A percentile compares a stretch with the other conserved stretches of the same genome.
Conservation (phyloP, 2,888 invertebrate species). For the Dicycla oo region DNA sequence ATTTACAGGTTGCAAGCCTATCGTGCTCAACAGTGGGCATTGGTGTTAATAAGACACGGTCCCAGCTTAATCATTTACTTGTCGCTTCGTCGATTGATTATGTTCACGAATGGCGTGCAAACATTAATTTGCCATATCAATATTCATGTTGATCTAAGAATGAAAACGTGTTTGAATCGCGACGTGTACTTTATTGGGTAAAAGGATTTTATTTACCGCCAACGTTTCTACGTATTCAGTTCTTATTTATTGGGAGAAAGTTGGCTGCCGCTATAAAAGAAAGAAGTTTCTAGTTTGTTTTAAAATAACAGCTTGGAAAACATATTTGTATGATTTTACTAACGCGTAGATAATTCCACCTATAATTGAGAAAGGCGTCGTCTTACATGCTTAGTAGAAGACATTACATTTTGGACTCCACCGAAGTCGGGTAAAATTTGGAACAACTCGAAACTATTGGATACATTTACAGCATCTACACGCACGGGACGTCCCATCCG, state of each 20-base stretch:
- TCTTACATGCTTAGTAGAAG: neutral
- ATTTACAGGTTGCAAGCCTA: conserved; percentile 6
- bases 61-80: conserved; percentile 8
- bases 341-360: neutral
- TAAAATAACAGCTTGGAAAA: neutral
- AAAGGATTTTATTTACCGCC: conserved; percentile 32
- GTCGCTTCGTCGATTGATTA: conserved; percentile 39
- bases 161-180: conserved; percentile 40
- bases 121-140: conserved; percentile 53
- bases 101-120: conserved; percentile 52
- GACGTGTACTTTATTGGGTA: conserved; percentile 26
- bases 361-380: neutral
- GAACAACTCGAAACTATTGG: neutral
- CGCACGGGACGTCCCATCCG: too few relatives aligned
- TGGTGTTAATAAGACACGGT: conserved; percentile 25
- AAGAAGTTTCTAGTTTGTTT: conserved; percentile 21
- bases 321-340: too few relatives aligned
- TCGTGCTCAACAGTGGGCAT: conserved; percentile 12
- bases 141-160: conserved; percentile 52
- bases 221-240: neutral
- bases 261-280: neutral
- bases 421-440: neutral
- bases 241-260: conserved; percentile 46
- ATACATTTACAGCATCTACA: neutral
- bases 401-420: neutral